Evolutionary conservation across 2,888 invertebrate genomes (phyloP).

Genomic region (Cheiracanthium punctorium): DNA sequence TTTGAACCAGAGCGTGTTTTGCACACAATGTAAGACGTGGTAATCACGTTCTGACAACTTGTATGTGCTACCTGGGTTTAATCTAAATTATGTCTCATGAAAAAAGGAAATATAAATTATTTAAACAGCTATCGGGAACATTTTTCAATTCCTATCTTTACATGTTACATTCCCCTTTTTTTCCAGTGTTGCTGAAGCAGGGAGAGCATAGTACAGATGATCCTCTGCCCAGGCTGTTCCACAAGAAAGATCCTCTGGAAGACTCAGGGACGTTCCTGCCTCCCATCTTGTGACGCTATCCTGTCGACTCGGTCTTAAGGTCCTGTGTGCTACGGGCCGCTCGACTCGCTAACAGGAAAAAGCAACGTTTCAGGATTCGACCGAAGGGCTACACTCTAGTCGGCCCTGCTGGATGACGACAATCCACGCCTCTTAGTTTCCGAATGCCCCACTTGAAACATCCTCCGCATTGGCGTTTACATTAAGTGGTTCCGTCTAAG

Average conservation of each 20-base stretch:
- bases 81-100: too few relatives aligned
- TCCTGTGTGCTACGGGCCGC: slow-evolving; percentile 7
- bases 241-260: slow-evolving; percentile 77
- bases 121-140: too few relatives aligned
- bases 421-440: background rate
- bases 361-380: background rate
- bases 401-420: slow-evolving; percentile 17
- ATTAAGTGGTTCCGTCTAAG: background rate
- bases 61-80: too few relatives aligned
- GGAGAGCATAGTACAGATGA: slow-evolving; percentile 55
- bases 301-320: slow-evolving; percentile 22
- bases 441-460: background rate
- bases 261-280: slow-evolving; percentile 82
- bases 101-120: too few relatives aligned
- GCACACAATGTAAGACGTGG: too few relatives aligned
- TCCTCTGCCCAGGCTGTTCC: slow-evolving; percentile 53
- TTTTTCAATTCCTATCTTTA: too few relatives aligned
- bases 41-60: too few relatives aligned
- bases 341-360: background rate
- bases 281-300: slow-evolving; percentile 79
- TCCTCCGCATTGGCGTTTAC: background rate
- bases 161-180: too few relatives aligned
- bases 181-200: slow-evolving; percentile 63
- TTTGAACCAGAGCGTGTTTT: too few relatives aligned
- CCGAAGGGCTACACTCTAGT: background rate